Base-by-base conservation (phyloP, 1,140 invertebrate genomes). In the Lethocerus indicus region DNA sequence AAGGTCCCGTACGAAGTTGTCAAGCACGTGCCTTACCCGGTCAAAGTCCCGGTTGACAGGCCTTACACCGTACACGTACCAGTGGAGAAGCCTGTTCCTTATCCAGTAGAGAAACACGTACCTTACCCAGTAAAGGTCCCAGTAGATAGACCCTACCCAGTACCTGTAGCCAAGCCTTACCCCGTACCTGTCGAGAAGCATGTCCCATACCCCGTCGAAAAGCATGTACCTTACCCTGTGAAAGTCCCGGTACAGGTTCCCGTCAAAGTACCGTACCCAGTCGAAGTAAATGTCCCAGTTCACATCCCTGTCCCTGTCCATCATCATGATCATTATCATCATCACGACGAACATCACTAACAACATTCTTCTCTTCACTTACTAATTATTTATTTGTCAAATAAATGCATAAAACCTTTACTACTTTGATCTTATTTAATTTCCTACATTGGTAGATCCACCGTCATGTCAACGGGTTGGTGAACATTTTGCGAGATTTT, bases 141-240 rank as follows among this genome's bases (percentile, higher is more conserved):
- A 27, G 51, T 64, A 2, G 63, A 67, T 14, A 57, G 60, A n/a
- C 61, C 61, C 1, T 61, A 61, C 52, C 66, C 67, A 21, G 64
- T 69, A 3, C 65, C 67, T 45, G 59, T 72, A 12, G 56, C 61
- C 0, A 68, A 67, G 57, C 71, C 71, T 3, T 71, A 70, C 45
- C 68, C 70, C 23, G 65, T 67, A 5, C 59, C 60, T 2, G 66
- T 73, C 0, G 81, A 83, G 58, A 83, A 83, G 66, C 82, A 81
- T 62, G 79, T 85, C 54, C 79, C 79, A 40, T 81, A 81, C 68
- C 75, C 75, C n/a, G 78, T 83, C 29, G 69, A 73, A 60, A 67
- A 74, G 55, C 63, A 69, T 53, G 63, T 76, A 20, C 71, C 70
- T 1, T 67, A 76, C 59, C 72, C 77, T 39, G 79, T 82, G 3